Evolutionary conservation across 2,797 vertebrate species (phyloP).

Genomic region (Acipenser ruthenus): DNA sequence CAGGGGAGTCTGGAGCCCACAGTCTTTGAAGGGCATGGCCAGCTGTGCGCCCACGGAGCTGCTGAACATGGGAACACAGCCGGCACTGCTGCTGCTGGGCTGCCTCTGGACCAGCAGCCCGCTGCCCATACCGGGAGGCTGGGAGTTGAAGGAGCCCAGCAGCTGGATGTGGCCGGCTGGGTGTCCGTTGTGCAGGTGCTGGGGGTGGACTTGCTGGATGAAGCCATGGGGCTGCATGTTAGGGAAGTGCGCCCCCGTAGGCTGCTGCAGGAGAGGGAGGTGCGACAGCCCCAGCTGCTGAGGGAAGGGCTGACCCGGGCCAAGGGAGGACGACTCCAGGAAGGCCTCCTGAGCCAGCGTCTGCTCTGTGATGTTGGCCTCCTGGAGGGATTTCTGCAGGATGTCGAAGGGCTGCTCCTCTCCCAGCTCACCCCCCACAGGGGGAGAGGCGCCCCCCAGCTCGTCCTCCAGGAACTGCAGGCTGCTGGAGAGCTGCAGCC

Average conservation of each 20-base stretch:
- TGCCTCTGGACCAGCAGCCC: slow-evolving; percentile 58
- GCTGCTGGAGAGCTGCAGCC: slow-evolving; percentile 86
- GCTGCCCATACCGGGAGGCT: slow-evolving; percentile 60
- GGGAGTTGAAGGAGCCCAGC: slow-evolving; percentile 81
- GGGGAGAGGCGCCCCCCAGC: slow-evolving; percentile 74
- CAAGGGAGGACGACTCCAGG: slow-evolving; percentile 83
- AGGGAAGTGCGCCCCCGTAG: slow-evolving; percentile 65
- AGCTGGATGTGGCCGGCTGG: slow-evolving; percentile 90
- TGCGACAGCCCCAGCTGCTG: slow-evolving; percentile 85
- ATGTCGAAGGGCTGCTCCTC: slow-evolving; percentile 98
- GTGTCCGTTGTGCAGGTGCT: slow-evolving; percentile 77
- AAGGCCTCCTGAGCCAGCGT: slow-evolving; percentile 95
- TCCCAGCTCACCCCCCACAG: slow-evolving; percentile 75
- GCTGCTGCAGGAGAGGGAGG: slow-evolving; percentile 63
- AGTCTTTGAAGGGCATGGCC: slow-evolving; percentile 87
- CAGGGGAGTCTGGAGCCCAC: slow-evolving; percentile 70
- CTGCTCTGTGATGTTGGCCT: slow-evolving; percentile 97
- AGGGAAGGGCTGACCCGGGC: slow-evolving; percentile 75
- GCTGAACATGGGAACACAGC: slow-evolving; percentile 69
- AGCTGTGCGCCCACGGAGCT: slow-evolving; percentile 77
- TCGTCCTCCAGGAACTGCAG: slow-evolving; percentile 96
- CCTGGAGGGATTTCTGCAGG: slow-evolving; percentile 94
- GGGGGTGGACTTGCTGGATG: slow-evolving; percentile 82
- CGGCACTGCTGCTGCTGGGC: slow-evolving; percentile 65
- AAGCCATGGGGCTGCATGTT: slow-evolving; percentile 77